Evolutionary conservation across 2,888 invertebrate genomes (phyloP), one percentile per base, ranked within the genome.

Genomic region (Nomada fucata): DNA sequence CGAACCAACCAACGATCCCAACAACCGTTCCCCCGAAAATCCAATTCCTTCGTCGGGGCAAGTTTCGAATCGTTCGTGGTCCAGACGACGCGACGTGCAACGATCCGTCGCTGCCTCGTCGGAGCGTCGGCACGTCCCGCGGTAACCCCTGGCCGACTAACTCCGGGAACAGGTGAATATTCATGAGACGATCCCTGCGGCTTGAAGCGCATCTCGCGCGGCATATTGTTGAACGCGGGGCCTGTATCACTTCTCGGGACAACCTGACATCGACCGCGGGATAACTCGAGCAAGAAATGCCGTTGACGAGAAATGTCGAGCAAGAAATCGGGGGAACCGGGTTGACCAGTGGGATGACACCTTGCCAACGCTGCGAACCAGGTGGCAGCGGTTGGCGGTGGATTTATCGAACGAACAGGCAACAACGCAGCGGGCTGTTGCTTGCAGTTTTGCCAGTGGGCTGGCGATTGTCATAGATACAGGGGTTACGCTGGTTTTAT

Each of bases 111-210:
- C 53, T 53, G 44, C 77, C 71, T 78, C 64, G 55, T 78, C 75
- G 83, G 81, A 85, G 83, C 23, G 23, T 1, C 85, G 76, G 86
- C 89, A 88, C 86, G 89, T 88, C 73, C 87, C 86, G 79, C 74
- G 83, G 86, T 80, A 85, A 83, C 85, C 89, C 85, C 83, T 86
- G 84, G 65, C 79, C 81, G 79, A 81, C 83, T 81, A 85, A 83
- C 83, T 88, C 81, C 73, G 59, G 71, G 69, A 60, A 72, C 83
- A 86, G 83, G 85, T 91, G 91, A 91, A 91, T 91, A 91, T 91
- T 91, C 91, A 91, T 90, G 88, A 91, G 88, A 76, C 83, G 89
- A 90, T 88, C 88, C 86, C 84, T 74, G 85, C 81, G 85, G 85
- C 77, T 87, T 89, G 89, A 88, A 90, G 88, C 83, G 55, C 79